Conservation (phyloP, 2,797 vertebrate genomes). For the Periophthalmus magnuspinnatus region DNA sequence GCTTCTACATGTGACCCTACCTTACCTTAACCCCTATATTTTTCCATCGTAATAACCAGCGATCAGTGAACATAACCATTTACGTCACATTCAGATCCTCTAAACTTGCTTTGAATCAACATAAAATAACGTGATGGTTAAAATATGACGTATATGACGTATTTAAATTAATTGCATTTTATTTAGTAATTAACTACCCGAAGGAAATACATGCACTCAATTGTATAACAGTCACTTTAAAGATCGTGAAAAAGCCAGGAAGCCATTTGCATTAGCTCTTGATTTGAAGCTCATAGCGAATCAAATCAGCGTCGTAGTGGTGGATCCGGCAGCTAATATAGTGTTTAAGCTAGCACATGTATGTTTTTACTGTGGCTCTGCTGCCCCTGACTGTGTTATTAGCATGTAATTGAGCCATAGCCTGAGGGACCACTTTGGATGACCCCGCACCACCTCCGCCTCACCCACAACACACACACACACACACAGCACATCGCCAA, state of each 20-base stretch:
- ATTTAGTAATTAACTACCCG: too few species aligned
- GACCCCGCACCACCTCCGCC: background rate
- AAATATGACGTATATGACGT: background rate
- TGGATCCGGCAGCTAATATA: slow-evolving; percentile 16
- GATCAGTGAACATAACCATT: too few species aligned
- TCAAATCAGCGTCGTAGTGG: background rate
- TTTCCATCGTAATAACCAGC: too few species aligned
- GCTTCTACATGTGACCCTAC: too few species aligned
- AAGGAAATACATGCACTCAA: background rate
- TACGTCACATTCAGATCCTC: too few species aligned
- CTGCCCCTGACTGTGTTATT: slow-evolving; percentile 37
- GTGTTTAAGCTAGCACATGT: slow-evolving; percentile 25
- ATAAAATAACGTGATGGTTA: too few species aligned
- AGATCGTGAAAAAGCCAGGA: slow-evolving; percentile 12
- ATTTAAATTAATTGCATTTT: background rate
- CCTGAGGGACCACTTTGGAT: slow-evolving; percentile 28
- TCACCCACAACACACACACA: too few species aligned
- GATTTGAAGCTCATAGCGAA: slow-evolving; percentile 10
- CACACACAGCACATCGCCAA: background rate
- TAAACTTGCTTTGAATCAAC: too few species aligned
- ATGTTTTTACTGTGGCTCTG: slow-evolving; percentile 32
- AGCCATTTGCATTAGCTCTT: background rate
- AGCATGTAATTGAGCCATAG: slow-evolving; percentile 47
- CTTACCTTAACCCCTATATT: too few species aligned
- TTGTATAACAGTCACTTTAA: background rate